Conservation (phyloP, 2,113 vertebrate species). For the Brienomyrus brachyistius region DNA sequence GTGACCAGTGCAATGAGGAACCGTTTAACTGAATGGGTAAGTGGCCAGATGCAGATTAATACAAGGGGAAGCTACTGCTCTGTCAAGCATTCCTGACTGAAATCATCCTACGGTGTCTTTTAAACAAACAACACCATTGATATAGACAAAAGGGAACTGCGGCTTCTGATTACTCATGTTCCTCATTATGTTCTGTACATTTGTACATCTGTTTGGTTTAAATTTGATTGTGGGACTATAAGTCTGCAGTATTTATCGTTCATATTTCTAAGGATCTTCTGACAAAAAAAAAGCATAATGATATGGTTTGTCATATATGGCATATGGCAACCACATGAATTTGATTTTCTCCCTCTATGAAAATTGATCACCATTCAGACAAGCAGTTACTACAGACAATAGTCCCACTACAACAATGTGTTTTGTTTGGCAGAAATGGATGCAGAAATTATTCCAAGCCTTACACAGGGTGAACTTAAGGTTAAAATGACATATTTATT, state of each 20-base stretch:
- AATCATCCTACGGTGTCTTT: neutral
- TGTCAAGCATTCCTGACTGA: neutral
- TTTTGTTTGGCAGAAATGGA: neutral
- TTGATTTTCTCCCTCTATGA: neutral
- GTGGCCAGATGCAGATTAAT: neutral
- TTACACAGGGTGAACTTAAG: neutral
- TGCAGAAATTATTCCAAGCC: neutral
- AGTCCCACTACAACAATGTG: neutral
- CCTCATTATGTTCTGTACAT: neutral
- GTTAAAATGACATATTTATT: neutral
- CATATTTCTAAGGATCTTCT: neutral
- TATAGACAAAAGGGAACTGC: neutral
- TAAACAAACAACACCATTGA: neutral
- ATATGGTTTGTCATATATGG: neutral
- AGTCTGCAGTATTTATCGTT: neutral
- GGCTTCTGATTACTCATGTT: neutral
- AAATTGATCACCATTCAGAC: neutral
- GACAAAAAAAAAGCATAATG: neutral
- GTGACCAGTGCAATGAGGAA: neutral
- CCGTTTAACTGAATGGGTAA: neutral
- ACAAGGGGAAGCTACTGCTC: neutral
- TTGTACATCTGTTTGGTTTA: neutral
- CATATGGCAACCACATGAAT: neutral
- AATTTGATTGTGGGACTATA: neutral
- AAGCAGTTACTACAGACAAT: neutral